Base-by-base conservation (phyloP, 2,113 vertebrate genomes). In the Mesembrinibis cayennensis region DNA sequence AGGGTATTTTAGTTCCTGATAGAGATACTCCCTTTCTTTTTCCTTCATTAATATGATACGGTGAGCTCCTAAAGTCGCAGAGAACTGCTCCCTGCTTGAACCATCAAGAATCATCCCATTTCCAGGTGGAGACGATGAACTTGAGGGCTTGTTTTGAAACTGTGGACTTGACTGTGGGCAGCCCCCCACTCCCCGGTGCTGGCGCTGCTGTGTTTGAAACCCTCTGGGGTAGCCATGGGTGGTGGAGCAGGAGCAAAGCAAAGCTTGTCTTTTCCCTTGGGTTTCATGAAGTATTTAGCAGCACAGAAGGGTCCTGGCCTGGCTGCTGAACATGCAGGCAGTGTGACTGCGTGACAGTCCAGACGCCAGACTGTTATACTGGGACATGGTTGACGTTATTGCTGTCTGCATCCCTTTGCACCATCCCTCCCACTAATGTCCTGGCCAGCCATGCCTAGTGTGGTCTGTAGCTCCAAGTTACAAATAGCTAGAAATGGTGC, bases 171-270 rank as follows among this genome's bases (percentile, higher is more conserved):
- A 6, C 47, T 52, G 34, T 38, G n/a, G 29, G 29, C 21, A 70
- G 13, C 11, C 13, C 8, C 14, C 7, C 4, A 15, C 14, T 27
- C 27, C 16, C 19, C 0, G 0, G 5, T 19, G 23, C 50, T 59
- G 7, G 4, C 2, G 1, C 5, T 76, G 7, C 11, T 32, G 38
- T 34, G 20, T 61, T 50, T 55, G 56, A 84, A 9, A 56, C 30
- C 2, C 7, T 69, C 16, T 36, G 30, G 32, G 32, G 10, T 55
- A 78, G 78, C 7, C 3, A 11, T 23, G 40, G 26, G 3, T 38
- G 23, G 5, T 56, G 17, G 29, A 86, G 12, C 7, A 2, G 62
- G 42, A 87, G 4, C 63, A 21, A 67, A 66, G 12, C 1, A 55
- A 56, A 44, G 5, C n/a, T 36, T 73, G 7, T 32, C 7, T 56